phyloP scores from a whole-genome alignment of 2,113 vertebrate genomes.

The Todiramphus chloris region DNA sequence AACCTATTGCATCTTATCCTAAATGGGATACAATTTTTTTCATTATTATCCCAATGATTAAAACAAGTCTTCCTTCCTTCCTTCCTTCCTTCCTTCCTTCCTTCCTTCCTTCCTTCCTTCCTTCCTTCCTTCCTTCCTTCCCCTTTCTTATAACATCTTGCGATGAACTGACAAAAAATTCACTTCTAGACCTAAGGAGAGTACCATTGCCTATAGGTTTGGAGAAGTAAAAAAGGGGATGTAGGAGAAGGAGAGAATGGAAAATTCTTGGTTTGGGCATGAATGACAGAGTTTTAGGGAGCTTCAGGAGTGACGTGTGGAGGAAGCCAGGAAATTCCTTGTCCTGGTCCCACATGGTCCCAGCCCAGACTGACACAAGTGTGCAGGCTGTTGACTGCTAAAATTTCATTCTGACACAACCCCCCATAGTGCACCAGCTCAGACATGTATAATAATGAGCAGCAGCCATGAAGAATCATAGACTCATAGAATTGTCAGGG shows the following conservation, averaged over 20 bases:
- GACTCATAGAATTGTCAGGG: too few relatives aligned
- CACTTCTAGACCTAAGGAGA: background rate
- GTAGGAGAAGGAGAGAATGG: background rate
- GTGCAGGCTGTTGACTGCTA: background rate
- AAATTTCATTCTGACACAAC: background rate
- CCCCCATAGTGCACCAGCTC: accelerated
- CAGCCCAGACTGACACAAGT: background rate
- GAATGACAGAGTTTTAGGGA: background rate
- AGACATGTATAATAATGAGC: background rate
- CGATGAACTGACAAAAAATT: background rate
- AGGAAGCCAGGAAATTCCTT: background rate
- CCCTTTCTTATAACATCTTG: background rate
- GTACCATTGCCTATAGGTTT: background rate
- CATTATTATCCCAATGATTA: background rate
- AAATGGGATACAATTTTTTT: background rate
- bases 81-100: background rate
- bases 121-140: too few relatives aligned
- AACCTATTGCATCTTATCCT: background rate
- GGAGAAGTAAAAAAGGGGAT: accelerated
- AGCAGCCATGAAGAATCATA: background rate
- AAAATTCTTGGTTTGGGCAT: background rate
- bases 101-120: too few relatives aligned
- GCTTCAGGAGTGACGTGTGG: background rate
- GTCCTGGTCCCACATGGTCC: background rate
- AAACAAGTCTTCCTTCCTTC: background rate